Evolutionary conservation across 2,113 vertebrate genomes (phyloP).

Genomic region (Archilochus colubris): DNA sequence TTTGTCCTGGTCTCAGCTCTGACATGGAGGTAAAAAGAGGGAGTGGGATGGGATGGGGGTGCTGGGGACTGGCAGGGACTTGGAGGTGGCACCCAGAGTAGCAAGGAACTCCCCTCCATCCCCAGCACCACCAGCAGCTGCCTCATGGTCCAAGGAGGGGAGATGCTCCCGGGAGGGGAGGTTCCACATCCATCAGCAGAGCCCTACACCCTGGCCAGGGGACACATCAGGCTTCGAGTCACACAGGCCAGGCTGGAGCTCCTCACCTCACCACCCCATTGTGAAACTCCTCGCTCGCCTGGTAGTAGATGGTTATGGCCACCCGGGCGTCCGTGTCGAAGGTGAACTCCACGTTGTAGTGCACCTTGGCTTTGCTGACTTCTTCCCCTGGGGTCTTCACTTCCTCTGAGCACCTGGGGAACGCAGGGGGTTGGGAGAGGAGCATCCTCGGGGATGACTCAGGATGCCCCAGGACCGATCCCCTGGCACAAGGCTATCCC

Average conservation of each 20-base stretch:
- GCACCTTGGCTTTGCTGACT: slow-evolving; percentile 79
- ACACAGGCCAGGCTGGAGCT: background rate
- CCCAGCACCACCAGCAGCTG: background rate
- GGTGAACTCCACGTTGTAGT: slow-evolving; percentile 97
- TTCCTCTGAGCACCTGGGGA: slow-evolving; percentile 88
- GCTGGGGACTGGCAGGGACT: background rate
- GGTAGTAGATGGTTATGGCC: slow-evolving; percentile 98
- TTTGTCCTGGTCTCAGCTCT: background rate
- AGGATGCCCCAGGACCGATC: background rate
- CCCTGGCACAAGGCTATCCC: background rate
- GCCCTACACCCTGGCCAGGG: background rate
- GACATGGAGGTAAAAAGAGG: background rate
- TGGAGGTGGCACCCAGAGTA: background rate
- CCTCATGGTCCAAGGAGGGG: background rate
- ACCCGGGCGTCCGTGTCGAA: slow-evolving; percentile 93
- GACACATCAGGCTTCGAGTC: background rate
- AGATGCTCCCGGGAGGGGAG: background rate
- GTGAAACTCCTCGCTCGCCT: slow-evolving; percentile 95
- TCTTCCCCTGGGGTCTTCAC: slow-evolving; percentile 88
- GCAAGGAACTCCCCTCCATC: background rate
- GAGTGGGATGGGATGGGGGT: background rate
- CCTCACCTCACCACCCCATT: slow-evolving; percentile 91
- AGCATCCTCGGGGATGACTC: fast-evolving
- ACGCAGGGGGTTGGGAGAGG: fast-evolving
- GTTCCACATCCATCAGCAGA: background rate